Evolutionary conservation across 2,113 vertebrate genomes (phyloP), one percentile per base, ranked within the genome.

Genomic region (Cynoglossus semilaevis): DNA sequence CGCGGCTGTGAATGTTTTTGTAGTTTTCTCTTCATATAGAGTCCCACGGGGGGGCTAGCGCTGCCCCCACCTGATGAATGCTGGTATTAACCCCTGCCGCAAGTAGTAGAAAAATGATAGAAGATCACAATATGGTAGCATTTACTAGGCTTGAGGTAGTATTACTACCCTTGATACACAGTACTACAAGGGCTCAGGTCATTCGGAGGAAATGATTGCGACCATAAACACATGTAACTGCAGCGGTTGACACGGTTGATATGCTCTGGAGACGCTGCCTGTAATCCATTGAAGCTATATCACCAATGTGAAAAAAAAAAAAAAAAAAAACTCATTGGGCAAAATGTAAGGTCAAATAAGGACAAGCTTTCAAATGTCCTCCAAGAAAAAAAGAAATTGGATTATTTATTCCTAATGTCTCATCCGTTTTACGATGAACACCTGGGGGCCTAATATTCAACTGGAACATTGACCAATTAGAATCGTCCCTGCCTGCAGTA

Each of bases 321-420:
- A 15, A 15, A 29, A 16, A 16, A 11, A 5, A n/a, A 2, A 14
- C 5, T 22, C 14, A 18, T 54, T 6, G 2, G 3, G 10, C 14
- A 15, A 7, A 55, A 22, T 9, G 4, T 22, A 22, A 10, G n/a
- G 8, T 29, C 8, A 41, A 55, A 55, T 40, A 19, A 53, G 19
- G 51, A 50, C 22, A 29, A 29, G 22, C 22, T 29, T 4, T 2
- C 3, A 29, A 29, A 29, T 2, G 6, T 29, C 22, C 22, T 29
- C 22, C 3, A 4, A 29, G 22, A 29, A 29, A 29, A 29, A 6
- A 29, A 29, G 2, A 29, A 29, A 4, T 29, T 29, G 22, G 22
- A 51, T 42, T 17, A 37, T 16, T 37, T 38, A 53, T 49, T 61
- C 7, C 49, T 61, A 35, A 61, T 61, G 29, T 53, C 8, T 63